Base-by-base conservation (phyloP, 2,113 vertebrate species). In the Dolichallabes microphthalmus region DNA sequence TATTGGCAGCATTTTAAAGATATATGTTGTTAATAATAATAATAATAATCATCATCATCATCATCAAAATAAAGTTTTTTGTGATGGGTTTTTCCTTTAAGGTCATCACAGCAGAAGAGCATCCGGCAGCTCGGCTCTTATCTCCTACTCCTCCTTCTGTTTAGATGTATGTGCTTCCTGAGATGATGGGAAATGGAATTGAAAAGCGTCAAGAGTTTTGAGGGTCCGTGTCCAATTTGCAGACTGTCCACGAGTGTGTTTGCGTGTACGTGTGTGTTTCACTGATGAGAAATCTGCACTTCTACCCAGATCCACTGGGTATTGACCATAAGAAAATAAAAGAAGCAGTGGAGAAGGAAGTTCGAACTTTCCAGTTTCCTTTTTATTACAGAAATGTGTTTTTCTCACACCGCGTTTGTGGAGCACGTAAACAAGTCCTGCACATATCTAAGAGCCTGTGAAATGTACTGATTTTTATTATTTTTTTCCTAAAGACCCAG, bases 151-250 rank as follows among this genome's bases (percentile, higher is more conserved):
- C 71, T 58, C 53, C 22, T 52, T 55, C 77, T 79, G 61, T 80
- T 88, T 82, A 69, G 76, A 25, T 86, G 90, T 85, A 80, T 90
- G 78, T 4, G 77, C 63, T 82, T 61, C 45, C 63, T n/a, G 22
- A 60, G 79, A 77, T 84, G 84, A 87, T 81, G 82, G 32, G 2
- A 85, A 86, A 84, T 77, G 53, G 45, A 87, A 90, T 88, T 74
- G 82, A 87, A 80, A 91, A 91, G 90, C 86, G 19, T 68, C 87
- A 87, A 90, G 66, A 86, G 83, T 88, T 91, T 86, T 84, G 90
- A 92, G 89, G 88, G 88, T n/a, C 89, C 86, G 82, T 90, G 91
- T 88, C 91, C 77, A 91, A 91, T 93, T 91, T 87, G 87, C 76
- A 30, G 19, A 27, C 45, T 30, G 12, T n/a, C 39, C 27, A 60